A percentile compares a stretch with the other conserved stretches of the same genome.
Conservation (phyloP, 1,140 invertebrate genomes). For the Protaetia brevitarsis region DNA sequence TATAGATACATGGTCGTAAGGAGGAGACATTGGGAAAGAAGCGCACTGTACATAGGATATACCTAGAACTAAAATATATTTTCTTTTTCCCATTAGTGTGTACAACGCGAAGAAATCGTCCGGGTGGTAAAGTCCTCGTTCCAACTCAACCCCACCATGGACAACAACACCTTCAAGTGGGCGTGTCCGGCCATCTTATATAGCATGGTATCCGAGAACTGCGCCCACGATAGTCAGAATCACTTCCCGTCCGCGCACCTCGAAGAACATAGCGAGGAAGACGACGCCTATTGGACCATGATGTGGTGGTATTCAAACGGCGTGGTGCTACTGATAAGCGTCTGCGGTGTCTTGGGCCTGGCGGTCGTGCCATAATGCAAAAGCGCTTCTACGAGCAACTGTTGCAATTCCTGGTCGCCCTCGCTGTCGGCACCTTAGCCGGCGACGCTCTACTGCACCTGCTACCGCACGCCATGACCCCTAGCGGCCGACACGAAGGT, state of each 20-base stretch:
- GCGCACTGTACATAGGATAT: background rate
- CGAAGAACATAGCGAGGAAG: background rate
- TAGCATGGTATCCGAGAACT: slow-evolving; percentile 33
- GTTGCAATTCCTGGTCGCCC: slow-evolving; percentile 85
- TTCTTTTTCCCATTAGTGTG: background rate
- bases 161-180: slow-evolving; percentile 34
- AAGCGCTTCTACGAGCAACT: slow-evolving; percentile 86
- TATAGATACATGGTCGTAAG: too few relatives aligned
- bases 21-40: background rate
- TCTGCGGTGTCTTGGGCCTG: slow-evolving; percentile 79
- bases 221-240: slow-evolving; percentile 14
- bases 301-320: slow-evolving; percentile 75
- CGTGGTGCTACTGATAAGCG: slow-evolving; percentile 78
- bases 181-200: slow-evolving; percentile 41
- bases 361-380: slow-evolving; percentile 84
- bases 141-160: slow-evolving; percentile 16
- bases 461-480: slow-evolving; percentile 76
- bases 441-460: slow-evolving; percentile 92
- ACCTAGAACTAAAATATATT: background rate
- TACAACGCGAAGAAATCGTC: slow-evolving; percentile 6
- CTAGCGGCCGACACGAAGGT: slow-evolving; percentile 27
- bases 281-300: background rate
- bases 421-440: slow-evolving; percentile 84
- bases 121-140: background rate
- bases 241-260: background rate